Evolutionary conservation across 2,888 invertebrate genomes (phyloP), one percentile per base, ranked within the genome.

Genomic region (Troides aeacus): DNA sequence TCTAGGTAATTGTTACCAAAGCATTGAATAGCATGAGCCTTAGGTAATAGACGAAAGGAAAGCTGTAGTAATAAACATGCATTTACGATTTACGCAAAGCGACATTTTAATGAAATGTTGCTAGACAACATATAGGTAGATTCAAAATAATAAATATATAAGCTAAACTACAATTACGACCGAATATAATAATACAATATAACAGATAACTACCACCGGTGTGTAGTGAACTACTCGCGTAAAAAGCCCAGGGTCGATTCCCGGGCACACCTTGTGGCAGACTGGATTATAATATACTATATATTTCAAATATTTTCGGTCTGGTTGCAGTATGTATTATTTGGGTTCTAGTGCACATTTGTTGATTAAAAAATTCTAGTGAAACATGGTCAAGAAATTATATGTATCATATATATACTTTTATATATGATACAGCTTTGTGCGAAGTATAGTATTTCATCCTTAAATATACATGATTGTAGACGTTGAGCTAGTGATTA

Each of bases 401-500:
- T 53, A 53, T 53, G 53, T 53, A 53, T 53, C n/a, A 53, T 53
- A 53, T 18, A n/a, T 53, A 6, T 53, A n/a, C 18, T 18, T 4
- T 18, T 50, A 18, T 21, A 21, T 0, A 21, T 21, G 18, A 18
- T 50, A 50, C 18, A 50, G 50, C 53, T 53, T 53, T n/a, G 53
- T 53, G 0, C 18, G 6, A 53, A 53, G 53, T 53, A 7, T 53
- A n/a, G 18, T n/a, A 18, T 53, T 53, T n/a, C 18, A 53, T 53
- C 1, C n/a, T 53, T 18, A 53, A 53, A 53, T n/a, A 53, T 53
- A 53, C 53, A 53, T 53, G 53, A 53, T 65, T 18, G 57, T 57
- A 69, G 58, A n/a, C 56, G 17, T 58, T 36, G 21, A 69, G 65
- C 30, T 62, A 17, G 46, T 64, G 50, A 69, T 69, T 69, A 61